These are phyloP conservation scores for Lichenostomus cassidix DNA, from an alignment of 2,113 vertebrate species.

Conservation along the genomic window DNA sequence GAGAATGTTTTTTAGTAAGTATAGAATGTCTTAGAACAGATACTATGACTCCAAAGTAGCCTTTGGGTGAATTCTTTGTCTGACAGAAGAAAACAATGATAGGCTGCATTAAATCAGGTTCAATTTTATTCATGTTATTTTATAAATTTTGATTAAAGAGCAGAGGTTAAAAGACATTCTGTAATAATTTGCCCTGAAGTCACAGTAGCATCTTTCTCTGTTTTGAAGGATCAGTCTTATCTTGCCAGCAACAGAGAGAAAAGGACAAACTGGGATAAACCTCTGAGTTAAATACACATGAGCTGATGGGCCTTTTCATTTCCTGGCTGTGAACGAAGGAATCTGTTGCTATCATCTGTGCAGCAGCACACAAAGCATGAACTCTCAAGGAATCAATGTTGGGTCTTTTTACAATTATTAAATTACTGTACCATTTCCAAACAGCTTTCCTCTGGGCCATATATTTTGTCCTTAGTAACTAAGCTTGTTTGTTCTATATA, in stretches of 20 bases:
- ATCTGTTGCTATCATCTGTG: background rate
- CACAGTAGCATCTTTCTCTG: background rate
- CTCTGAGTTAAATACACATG: background rate
- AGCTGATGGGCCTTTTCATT: background rate
- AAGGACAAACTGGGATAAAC: background rate
- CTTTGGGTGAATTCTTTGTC: background rate
- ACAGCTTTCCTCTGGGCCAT: background rate
- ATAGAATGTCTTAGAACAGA: background rate
- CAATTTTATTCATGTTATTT: background rate
- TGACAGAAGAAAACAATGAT: background rate
- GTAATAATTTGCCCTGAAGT: background rate
- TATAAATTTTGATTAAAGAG: background rate
- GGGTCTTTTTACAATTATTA: background rate
- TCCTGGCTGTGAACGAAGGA: background rate
- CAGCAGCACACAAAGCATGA: background rate
- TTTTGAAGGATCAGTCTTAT: background rate
- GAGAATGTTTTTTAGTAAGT: background rate
- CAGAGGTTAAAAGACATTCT: background rate
- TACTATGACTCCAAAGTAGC: background rate
- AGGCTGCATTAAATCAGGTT: background rate
- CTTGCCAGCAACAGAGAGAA: background rate
- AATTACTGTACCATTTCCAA: background rate
- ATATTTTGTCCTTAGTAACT: background rate
- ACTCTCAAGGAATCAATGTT: background rate
- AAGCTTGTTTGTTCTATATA: constrained; percentile 1